phyloP scores from a whole-genome alignment of 2,888 invertebrate genomes.

The Microctonus brassicae region DNA sequence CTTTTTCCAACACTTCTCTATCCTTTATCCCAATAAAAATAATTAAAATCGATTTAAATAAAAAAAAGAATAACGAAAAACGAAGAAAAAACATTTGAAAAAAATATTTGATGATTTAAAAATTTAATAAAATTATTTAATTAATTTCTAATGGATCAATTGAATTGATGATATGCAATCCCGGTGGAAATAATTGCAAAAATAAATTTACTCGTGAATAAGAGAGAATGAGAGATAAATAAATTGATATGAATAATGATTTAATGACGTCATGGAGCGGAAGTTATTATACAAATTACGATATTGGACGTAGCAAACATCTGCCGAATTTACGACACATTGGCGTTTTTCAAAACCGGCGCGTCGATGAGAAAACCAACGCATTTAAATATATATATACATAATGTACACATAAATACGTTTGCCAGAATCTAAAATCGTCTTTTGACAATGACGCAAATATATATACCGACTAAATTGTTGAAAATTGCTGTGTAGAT shows the following conservation, averaged over 20 bases:
- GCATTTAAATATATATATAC: background rate
- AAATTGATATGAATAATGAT: background rate
- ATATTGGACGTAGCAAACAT: slow-evolving; percentile 23
- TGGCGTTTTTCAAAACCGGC: slow-evolving; percentile 36
- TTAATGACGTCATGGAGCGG: slow-evolving; percentile 29
- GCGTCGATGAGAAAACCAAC: slow-evolving; percentile 24
- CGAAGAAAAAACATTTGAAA: background rate
- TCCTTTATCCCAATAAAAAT: background rate
- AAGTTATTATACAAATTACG: slow-evolving; percentile 38
- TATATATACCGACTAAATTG: slow-evolving; percentile 55
- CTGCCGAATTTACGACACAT: slow-evolving; percentile 42
- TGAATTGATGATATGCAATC: background rate
- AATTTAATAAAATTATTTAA: no score
- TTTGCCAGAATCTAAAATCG: slow-evolving; percentile 66
- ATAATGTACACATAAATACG: slow-evolving; percentile 44
- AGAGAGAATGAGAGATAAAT: background rate
- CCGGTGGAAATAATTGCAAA: background rate
- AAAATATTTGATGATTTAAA: background rate
- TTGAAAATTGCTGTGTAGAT: slow-evolving; percentile 24
- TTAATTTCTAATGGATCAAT: no score
- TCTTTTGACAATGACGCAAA: slow-evolving; percentile 66
- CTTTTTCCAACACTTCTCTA: background rate
- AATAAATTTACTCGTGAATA: background rate
- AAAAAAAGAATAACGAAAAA: background rate
- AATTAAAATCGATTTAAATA: background rate